Percentiles rank a stretch among this genome's conserved stretches.
phyloP scores from a whole-genome alignment of 2,113 vertebrate species.

The Nymphicus hollandicus region DNA sequence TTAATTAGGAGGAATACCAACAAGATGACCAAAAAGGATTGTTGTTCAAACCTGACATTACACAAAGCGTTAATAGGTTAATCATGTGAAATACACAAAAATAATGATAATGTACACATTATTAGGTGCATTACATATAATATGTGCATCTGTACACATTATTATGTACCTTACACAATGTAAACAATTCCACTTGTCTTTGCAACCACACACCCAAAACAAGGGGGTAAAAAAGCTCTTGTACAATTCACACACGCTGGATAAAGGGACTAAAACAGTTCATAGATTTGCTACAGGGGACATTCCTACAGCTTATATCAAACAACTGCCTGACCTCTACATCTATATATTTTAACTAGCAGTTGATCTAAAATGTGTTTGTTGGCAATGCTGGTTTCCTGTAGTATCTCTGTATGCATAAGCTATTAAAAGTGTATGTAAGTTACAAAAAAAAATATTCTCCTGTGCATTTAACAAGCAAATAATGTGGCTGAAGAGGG shows the following conservation, averaged over 20 bases:
- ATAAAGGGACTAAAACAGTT: not conserved
- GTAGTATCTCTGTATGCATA: not conserved
- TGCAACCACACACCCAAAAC: not conserved
- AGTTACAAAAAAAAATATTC: slow-evolving; percentile 10
- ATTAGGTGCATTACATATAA: not conserved
- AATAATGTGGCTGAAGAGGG: slow-evolving; percentile 11
- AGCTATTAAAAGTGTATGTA: slow-evolving; percentile 1
- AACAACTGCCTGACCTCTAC: not conserved
- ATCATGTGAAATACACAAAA: not conserved
- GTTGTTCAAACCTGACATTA: not conserved
- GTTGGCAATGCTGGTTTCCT: not conserved
- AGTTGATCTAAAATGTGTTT: not conserved
- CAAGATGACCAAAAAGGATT: not conserved
- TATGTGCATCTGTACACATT: not conserved
- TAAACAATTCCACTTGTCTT: not conserved
- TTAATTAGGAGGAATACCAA: not conserved
- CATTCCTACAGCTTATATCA: rapidly evolving
- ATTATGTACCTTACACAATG: not conserved
- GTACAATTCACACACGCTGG: not conserved
- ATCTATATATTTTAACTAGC: not conserved
- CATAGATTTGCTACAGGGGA: no score
- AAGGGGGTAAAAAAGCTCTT: not conserved
- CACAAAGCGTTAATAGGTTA: not conserved
- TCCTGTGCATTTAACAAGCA: slow-evolving; percentile 48
- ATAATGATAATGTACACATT: not conserved